These are phyloP conservation scores for Jordanella pulchra DNA, from an alignment of 2,797 vertebrate species.

Conservation along the genomic window DNA sequence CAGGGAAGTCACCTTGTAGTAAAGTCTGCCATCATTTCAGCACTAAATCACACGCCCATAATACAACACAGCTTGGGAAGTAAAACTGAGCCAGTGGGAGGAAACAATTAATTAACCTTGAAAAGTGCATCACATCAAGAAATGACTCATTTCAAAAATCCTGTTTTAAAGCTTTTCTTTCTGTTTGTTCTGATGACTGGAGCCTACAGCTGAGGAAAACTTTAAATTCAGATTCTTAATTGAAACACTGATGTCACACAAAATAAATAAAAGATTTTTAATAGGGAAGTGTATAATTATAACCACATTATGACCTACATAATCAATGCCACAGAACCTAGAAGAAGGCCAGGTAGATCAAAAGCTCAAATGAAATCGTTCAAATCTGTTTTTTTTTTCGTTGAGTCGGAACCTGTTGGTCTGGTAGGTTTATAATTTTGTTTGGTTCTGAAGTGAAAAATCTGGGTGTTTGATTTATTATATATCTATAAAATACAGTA, in stretches of 20 bases:
- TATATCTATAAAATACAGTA: too few species aligned
- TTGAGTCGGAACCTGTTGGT: too few species aligned
- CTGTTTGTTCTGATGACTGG: neutral
- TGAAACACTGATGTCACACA: neutral
- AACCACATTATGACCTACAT: neutral
- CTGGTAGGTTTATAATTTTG: too few species aligned
- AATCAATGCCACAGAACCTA: neutral
- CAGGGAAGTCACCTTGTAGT: constrained; percentile 61
- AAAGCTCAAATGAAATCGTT: neutral
- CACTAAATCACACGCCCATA: constrained; percentile 30
- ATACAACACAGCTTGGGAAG: constrained; percentile 8
- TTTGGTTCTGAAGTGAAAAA: too few species aligned
- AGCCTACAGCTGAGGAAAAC: neutral
- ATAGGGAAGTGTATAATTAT: neutral
- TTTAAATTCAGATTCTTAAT: neutral
- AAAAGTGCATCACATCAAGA: neutral
- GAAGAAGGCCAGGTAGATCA: neutral
- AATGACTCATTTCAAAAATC: neutral
- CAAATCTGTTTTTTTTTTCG: neutral
- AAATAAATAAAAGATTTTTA: neutral
- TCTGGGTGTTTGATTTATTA: too few species aligned
- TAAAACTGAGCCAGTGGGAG: constrained; percentile 8
- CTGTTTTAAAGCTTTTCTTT: neutral
- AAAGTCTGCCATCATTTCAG: constrained; percentile 52
- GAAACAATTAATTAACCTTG: neutral